Percentiles rank a stretch among this genome's conserved stretches.
Conservation (phyloP, 2,113 vertebrate species). For the Platichthys flesus region DNA sequence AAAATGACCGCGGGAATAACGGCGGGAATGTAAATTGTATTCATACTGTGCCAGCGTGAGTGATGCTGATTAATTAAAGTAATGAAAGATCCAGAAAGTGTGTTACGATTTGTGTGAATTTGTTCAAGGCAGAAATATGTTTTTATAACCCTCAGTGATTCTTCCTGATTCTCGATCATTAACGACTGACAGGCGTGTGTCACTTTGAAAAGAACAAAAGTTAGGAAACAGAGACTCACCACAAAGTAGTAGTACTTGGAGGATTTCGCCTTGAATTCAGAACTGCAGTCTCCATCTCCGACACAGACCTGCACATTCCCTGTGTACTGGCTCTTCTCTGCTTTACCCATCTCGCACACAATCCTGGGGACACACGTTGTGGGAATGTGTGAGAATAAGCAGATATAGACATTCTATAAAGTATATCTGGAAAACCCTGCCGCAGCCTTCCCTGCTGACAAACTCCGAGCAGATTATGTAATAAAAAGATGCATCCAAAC, state of each 20-base stretch:
- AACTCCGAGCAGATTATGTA: slow-evolving; percentile 11
- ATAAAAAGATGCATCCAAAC: slow-evolving; percentile 16
- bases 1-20: slow-evolving; percentile 50
- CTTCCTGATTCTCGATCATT: slow-evolving; percentile 32
- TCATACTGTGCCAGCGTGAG: background rate
- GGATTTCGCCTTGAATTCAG: slow-evolving; percentile 93
- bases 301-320: slow-evolving; percentile 96
- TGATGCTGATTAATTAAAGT: slow-evolving; percentile 15
- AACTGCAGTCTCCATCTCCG: slow-evolving; percentile 88
- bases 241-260: slow-evolving; percentile 97
- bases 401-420: background rate
- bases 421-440: background rate
- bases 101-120: background rate
- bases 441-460: background rate
- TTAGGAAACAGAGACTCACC: slow-evolving; percentile 83
- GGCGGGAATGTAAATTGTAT: slow-evolving; percentile 45
- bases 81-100: slow-evolving; percentile 1
- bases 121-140: background rate
- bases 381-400: slow-evolving; percentile 20
- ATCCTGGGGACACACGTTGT: slow-evolving; percentile 85
- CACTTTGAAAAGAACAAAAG: background rate
- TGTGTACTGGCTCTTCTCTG: slow-evolving; percentile 92
- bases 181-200: background rate
- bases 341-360: slow-evolving; percentile 97
- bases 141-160: slow-evolving; percentile 22